Evolutionary conservation across 2,113 vertebrate genomes (phyloP).

Genomic region (Scatophagus argus): DNA sequence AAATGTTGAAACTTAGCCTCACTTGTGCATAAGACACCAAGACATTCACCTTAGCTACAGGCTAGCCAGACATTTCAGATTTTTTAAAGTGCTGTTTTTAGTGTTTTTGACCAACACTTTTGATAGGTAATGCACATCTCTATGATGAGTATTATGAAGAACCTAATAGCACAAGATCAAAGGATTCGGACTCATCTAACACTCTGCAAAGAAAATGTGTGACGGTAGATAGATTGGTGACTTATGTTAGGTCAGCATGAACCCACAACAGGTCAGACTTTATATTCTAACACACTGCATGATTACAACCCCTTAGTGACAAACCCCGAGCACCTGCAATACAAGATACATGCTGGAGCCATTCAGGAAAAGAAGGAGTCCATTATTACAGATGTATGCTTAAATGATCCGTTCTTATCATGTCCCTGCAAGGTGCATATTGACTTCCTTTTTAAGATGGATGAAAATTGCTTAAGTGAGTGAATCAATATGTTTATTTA

Average conservation of each 20-base stretch:
- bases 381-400: constrained; percentile 50
- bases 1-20: constrained; percentile 29
- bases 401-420: constrained; percentile 60
- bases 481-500: constrained; percentile 73
- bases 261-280: constrained; percentile 20
- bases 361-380: constrained; percentile 30
- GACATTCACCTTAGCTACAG: constrained; percentile 1
- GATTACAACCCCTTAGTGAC: constrained; percentile 17
- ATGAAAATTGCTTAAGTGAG: constrained; percentile 59
- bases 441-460: constrained; percentile 53
- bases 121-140: background rate
- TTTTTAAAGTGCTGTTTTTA: constrained; percentile 7
- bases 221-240: constrained; percentile 7
- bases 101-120: too few species aligned
- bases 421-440: constrained; percentile 71
- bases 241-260: constrained; percentile 8
- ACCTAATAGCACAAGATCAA: background rate
- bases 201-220: background rate
- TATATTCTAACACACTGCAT: constrained; percentile 3
- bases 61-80: background rate
- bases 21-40: background rate
- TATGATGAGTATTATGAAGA: constrained; percentile 8
- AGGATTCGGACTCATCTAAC: constrained; percentile 8
- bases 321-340: constrained; percentile 19
- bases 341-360: constrained; percentile 32